Conservation (phyloP, 2,797 vertebrate species). For the Limosa lapponica region DNA sequence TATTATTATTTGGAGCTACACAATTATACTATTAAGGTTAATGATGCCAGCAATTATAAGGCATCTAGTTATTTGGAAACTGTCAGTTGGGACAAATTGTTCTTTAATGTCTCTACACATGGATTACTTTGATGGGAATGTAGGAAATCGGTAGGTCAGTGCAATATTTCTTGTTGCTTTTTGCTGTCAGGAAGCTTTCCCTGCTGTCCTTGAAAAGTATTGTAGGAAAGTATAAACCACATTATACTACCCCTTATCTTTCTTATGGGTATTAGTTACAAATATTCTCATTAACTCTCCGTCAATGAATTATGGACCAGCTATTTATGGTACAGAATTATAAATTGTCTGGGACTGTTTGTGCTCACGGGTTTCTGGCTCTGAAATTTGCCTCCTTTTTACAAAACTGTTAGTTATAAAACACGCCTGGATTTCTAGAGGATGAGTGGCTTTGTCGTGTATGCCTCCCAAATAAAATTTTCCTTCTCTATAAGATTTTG, state of each 20-base stretch:
- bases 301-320: constrained; percentile 73
- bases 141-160: constrained; percentile 74
- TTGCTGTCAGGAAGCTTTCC: constrained; percentile 73
- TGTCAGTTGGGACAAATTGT: constrained; percentile 78
- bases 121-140: constrained; percentile 76
- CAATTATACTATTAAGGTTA: constrained; percentile 83
- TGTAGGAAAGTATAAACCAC: constrained; percentile 64
- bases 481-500: not conserved
- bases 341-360: constrained; percentile 63
- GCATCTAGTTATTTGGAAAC: constrained; percentile 80
- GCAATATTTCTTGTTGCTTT: constrained; percentile 76
- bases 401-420: not conserved
- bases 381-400: constrained; percentile 40
- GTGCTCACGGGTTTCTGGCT: constrained; percentile 23
- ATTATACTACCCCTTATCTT: constrained; percentile 77
- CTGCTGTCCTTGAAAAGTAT: constrained; percentile 76
- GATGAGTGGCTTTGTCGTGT: not conserved
- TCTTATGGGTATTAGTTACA: constrained; percentile 77
- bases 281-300: constrained; percentile 78
- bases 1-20: constrained; percentile 72
- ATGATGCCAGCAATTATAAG: constrained; percentile 87
- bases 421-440: not conserved
- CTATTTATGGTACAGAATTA: constrained; percentile 75
- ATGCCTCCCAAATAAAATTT: not conserved
- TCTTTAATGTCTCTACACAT: constrained; percentile 75